Conservation (phyloP, 1,140 invertebrate species). For the Euura lappo region DNA sequence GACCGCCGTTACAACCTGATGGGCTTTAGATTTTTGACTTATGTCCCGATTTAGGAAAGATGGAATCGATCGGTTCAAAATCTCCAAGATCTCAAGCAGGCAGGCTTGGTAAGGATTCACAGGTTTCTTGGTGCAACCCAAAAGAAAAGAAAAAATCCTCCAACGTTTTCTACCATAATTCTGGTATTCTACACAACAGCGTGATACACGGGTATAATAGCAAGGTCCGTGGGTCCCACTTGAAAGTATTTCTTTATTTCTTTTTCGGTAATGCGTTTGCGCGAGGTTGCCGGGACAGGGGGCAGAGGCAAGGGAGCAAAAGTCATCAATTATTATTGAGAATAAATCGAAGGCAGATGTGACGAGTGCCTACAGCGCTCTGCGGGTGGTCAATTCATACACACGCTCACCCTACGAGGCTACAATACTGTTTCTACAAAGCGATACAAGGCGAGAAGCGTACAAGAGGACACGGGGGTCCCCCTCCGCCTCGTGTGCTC, state of each 20-base stretch:
- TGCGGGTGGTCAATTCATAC: constrained; percentile 42
- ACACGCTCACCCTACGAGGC: constrained; percentile 38
- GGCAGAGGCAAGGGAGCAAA: constrained; percentile 24
- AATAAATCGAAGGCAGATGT: constrained; percentile 60
- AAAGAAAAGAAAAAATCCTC: too few species aligned
- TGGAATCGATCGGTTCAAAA: not conserved
- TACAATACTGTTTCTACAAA: constrained; percentile 55
- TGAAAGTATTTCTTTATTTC: not conserved
- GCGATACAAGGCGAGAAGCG: constrained; percentile 1
- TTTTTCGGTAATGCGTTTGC: not conserved
- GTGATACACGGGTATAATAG: too few species aligned
- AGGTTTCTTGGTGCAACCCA: too few species aligned
- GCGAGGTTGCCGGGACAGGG: not conserved
- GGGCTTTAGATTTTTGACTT: constrained; percentile 5
- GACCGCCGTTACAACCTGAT: not conserved
- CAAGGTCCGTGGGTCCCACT: too few species aligned
- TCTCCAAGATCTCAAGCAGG: not conserved
- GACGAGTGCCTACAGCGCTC: constrained; percentile 44
- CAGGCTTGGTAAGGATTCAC: too few species aligned
- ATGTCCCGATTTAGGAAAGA: not conserved
- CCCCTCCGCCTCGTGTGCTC: not conserved
- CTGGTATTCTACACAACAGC: too few species aligned
- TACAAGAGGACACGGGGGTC: constrained; percentile 2
- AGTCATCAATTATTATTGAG: constrained; percentile 59
- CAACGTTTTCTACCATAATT: too few species aligned